Evolutionary conservation across 2,888 invertebrate genomes (phyloP), one percentile per base, ranked within the genome.

Genomic region (Drosophila algonquin): DNA sequence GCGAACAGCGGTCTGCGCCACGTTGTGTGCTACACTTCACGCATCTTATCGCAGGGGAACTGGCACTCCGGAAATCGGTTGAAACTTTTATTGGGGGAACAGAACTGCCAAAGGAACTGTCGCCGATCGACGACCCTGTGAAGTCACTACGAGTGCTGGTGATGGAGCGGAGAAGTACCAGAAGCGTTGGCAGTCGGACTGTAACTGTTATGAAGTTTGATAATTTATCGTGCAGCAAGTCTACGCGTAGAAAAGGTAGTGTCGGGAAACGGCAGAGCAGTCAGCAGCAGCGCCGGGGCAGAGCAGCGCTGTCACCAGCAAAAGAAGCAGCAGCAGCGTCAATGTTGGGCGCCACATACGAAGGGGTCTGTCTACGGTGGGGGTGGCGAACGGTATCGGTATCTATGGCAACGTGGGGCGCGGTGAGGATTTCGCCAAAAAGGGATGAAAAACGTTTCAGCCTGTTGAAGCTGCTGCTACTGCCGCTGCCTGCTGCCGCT

Each of bases 181-280:
- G 76, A 71, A 83, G 69, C 79, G 81, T 86, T 84, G 86, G 70
- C 86, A 84, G 83, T 84, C 83, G 71, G 76, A 83, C 83, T 79
- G 83, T 83, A 86, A 89, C 89, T 89, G 86, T 84, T 84, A 79
- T 83, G 86, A 87, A 83, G 89, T 77, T 85, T 89, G 81, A 90
- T 90, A 90, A 89, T 90, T 90, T 90, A 90, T 89, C 90, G 89
- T 84, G 87, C 87, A 88, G 87, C 89, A 90, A 88, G 90, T 86
- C 89, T 89, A 87, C 40, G 40, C 14, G 40, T 40, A 40, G 40
- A 40, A 40, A 40, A 40, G 84, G 82, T 82, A 86, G 73, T 73
- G 73, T 73, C 80, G 73, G 76, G 65, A 68, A 63, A 48, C 73
- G 67, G 35, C 62, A 64, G 60, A 57, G 63, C 79, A 45, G 46